Conservation (phyloP, 2,113 vertebrate genomes). For the Phocoena sinus region DNA sequence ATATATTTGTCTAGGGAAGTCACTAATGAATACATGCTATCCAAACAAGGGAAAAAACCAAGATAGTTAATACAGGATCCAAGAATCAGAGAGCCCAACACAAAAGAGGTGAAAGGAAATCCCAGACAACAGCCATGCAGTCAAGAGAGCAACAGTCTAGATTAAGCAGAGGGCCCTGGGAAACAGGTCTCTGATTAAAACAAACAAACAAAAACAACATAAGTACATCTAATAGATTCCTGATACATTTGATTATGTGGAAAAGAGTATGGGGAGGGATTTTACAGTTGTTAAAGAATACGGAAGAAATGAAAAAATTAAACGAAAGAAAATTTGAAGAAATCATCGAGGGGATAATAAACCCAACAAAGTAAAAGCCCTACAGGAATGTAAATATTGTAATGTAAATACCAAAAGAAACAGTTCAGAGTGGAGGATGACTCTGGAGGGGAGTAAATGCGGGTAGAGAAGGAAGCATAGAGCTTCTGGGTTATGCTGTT, state of each 20-base stretch:
- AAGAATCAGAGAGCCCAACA: not conserved
- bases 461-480: not conserved
- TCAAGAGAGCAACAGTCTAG: not conserved
- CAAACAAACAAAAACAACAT: not conserved
- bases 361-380: not conserved
- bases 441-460: not conserved
- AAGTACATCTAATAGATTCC: not conserved
- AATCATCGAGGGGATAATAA: not conserved
- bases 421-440: not conserved
- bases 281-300: not conserved
- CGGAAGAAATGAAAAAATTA: not conserved
- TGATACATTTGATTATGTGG: not conserved
- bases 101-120: not conserved
- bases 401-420: not conserved
- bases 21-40: not conserved
- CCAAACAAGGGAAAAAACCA: constrained; percentile 6
- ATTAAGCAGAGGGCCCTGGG: not conserved
- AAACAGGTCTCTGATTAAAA: not conserved
- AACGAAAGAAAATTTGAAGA: not conserved
- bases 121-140: not conserved
- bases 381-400: not conserved
- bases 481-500: not conserved
- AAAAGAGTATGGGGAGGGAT: not conserved
- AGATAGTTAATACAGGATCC: not conserved
- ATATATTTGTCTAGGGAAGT: not conserved